Base-by-base conservation (phyloP, 2,113 vertebrate genomes). In the Hipposideros armiger region DNA sequence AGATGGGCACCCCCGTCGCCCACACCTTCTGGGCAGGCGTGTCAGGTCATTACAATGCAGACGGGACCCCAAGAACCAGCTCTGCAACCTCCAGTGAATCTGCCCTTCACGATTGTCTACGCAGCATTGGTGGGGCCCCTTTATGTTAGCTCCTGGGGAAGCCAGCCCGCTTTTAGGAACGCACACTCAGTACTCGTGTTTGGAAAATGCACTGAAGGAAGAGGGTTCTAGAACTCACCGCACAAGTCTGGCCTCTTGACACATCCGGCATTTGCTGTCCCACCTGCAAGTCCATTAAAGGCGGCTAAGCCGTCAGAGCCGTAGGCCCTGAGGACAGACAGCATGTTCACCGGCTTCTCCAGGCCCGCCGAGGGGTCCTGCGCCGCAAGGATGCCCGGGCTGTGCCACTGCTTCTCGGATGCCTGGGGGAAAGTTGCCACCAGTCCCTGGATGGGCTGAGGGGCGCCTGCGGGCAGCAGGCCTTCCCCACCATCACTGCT, bases 311-410 rank as follows among this genome's bases (percentile, higher is more conserved):
- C 99, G 97, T 99, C 99, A 47, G 99, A 99, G 98, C 99, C 99
- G 98, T 99, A 99, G 98, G 99, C 99, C 99, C 99, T 99, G 97
- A 99, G 99, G 98, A 99, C 99, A 76, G 99, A 99, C 97, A 99
- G 98, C 99, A 99, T 99, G 99, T 99, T 99, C 98, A 99, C 98
- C 96, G 99, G 99, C 98, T 99, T 99, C 98, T 99, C 99, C 97
- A 99, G 98, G 97, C 99, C 99, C 66, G 98, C 98, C 36, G 99
- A 98, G 97, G 98, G 98, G 95, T 99, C 99, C 2, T 98, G 98
- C 95, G 99, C 96, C 95, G 99, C 98, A 8, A 99, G 98, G 95
- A 99, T 99, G 98, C 98, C 99, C 74, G 99, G 98, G 97, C 98
- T 94, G 96, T 99, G 99, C 99, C 99, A 99, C 95, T 99, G 99